A percentile compares a stretch with the other conserved stretches of the same genome.
Conservation (phyloP, 2,113 vertebrate genomes). For the Proterorhinus semilunaris region DNA sequence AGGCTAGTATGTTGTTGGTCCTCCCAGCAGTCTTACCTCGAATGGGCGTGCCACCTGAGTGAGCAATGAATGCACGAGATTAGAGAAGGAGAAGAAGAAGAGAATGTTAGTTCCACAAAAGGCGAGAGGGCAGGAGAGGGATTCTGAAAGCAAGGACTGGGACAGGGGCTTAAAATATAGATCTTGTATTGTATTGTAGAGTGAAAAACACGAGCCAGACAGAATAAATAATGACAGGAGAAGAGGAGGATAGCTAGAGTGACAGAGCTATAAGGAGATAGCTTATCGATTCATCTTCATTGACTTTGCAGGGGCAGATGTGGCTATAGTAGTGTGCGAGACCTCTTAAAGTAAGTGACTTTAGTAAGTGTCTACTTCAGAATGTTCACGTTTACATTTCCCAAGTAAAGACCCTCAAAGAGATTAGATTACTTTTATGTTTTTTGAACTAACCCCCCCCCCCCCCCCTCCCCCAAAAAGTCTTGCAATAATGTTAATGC, state of each 20-base stretch:
- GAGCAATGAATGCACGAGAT: constrained; percentile 80
- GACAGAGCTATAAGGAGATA: constrained; percentile 62
- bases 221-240: constrained; percentile 62
- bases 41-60: constrained; percentile 79
- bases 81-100: constrained; percentile 79
- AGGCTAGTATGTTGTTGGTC: constrained; percentile 71
- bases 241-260: constrained; percentile 57
- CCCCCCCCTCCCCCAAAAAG: constrained; percentile 14
- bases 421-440: neutral
- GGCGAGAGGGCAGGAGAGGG: constrained; percentile 39
- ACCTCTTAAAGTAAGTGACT: constrained; percentile 11
- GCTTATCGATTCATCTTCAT: constrained; percentile 63
- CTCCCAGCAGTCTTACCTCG: constrained; percentile 77
- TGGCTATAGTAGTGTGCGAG: constrained; percentile 38
- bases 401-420: neutral
- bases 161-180: constrained; percentile 55
- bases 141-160: constrained; percentile 12
- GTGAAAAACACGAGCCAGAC: constrained; percentile 35
- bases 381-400: neutral
- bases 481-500: neutral
- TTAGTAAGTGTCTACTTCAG: constrained; percentile 19
- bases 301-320: constrained; percentile 59
- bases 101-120: constrained; percentile 75
- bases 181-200: constrained; percentile 40
- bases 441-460: constrained; percentile 20